Evolutionary conservation across 2,888 invertebrate genomes (phyloP), one percentile per base, ranked within the genome.

Genomic region (Drosophila anomalata): DNA sequence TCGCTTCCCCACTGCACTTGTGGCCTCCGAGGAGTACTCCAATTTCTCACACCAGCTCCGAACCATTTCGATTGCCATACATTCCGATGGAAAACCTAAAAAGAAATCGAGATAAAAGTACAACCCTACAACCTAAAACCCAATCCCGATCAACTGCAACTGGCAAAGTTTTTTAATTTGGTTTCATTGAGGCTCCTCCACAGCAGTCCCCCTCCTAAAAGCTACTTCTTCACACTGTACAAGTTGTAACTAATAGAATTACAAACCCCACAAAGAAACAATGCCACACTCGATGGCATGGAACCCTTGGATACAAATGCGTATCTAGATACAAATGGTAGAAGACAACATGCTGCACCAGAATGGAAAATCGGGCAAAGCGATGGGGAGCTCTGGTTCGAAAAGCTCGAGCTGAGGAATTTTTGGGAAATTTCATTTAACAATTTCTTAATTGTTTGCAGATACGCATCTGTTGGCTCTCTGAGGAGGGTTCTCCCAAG

Each of bases 191-290:
- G 81, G 77, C 80, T 77, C 73, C 75, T 33, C 26, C 22, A 12
- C 53, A 12, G 14, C 24, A 78, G 73, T 33, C 29, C 26, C 22
- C 53, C 14, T 14, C 36, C 33, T 24, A 2, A 72, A 69, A 77
- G 60, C 77, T 20, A 63, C 63, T 71, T 65, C 66, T 66, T 41
- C 75, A 50, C 73, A 58, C 59, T 47, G 65, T 65, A 77, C 76
- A 82, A 78, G 70, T 84, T 87, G 82, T 80, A 87, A 80, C 84
- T 85, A 85, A 85, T 87, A 87, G 84, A 85, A 87, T 85, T 84
- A 87, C 86, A 78, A 78, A 72, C 75, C 79, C 74, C 61, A 78
- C 78, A 79, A 79, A 84, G 85, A 75, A 77, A 70, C 66, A 73
- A 71, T 50, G 55, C 63, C 55, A 63, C 47, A 66, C 44, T 67